phyloP scores from a whole-genome alignment of 2,888 invertebrate species.

The Loripinus fragilis region DNA sequence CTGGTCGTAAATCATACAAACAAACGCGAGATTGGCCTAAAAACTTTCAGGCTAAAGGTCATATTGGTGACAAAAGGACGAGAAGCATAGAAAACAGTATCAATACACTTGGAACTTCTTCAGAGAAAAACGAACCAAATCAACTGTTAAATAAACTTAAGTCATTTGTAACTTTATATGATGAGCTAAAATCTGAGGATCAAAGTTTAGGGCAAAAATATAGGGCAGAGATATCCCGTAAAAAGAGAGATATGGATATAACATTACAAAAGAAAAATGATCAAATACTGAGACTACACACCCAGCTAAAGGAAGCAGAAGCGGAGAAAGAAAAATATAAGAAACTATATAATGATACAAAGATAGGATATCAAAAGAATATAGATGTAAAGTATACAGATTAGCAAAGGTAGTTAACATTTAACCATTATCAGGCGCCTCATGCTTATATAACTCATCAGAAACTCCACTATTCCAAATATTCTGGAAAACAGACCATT shows the following conservation, averaged over 20 bases:
- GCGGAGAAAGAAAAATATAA: conserved; percentile 71
- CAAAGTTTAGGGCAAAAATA: conserved; percentile 49
- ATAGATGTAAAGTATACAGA: too few relatives aligned
- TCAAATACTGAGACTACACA: conserved; percentile 57
- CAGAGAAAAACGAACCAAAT: conserved; percentile 39
- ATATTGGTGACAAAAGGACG: conserved; percentile 27
- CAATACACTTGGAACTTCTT: conserved; percentile 23
- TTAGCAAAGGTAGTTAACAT: too few relatives aligned
- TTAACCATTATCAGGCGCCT: too few relatives aligned
- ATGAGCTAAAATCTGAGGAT: conserved; percentile 52
- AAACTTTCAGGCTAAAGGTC: conserved; percentile 41
- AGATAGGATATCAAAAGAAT: conserved; percentile 58
- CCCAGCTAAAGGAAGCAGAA: conserved; percentile 59
- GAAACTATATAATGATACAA: conserved; percentile 66
- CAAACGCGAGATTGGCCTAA: conserved; percentile 44
- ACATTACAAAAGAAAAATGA: conserved; percentile 61
- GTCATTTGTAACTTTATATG: conserved; percentile 39
- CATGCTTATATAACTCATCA: too few relatives aligned
- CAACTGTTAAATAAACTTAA: conserved; percentile 52
- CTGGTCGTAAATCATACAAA: conserved; percentile 19
- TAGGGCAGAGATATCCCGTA: conserved; percentile 50
- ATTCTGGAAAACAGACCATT: too few relatives aligned
- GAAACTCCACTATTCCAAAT: too few relatives aligned
- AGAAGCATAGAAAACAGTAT: conserved; percentile 40
- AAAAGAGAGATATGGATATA: conserved; percentile 54